Percentiles rank a stretch among this genome's conserved stretches.
Conservation (phyloP, 1,140 invertebrate genomes). For the Drosophila bocqueti region DNA sequence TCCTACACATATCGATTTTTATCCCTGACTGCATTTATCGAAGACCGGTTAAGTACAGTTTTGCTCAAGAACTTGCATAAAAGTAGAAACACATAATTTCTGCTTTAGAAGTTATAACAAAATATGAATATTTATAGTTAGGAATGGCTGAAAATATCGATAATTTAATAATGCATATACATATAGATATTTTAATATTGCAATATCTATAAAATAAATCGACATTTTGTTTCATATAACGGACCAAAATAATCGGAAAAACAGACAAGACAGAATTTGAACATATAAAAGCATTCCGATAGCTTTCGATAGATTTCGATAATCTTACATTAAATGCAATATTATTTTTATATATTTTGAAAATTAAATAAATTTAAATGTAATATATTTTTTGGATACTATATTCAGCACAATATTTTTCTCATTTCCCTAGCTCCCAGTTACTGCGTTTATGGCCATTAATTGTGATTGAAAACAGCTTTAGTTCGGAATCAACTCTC, state of each 20-base stretch:
- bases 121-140: neutral
- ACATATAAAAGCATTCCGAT: neutral
- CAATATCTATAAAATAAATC: neutral
- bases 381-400: neutral
- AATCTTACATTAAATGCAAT: neutral
- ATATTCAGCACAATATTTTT: neutral
- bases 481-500: neutral
- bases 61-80: neutral
- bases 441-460: neutral
- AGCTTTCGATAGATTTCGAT: neutral
- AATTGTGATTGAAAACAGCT: constrained; percentile 17
- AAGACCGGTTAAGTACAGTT: constrained; percentile 3
- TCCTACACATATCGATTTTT: neutral
- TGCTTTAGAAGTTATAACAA: neutral
- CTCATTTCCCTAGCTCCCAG: neutral
- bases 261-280: neutral
- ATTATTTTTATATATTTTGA: neutral
- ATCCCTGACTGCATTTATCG: neutral
- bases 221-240: neutral
- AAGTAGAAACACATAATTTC: neutral
- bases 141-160: neutral
- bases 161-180: neutral
- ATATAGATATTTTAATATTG: neutral
- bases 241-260: neutral
- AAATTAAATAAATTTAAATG: neutral